Evolutionary conservation across 2,888 invertebrate species (phyloP).

Genomic region (Melipona bicolor): DNA sequence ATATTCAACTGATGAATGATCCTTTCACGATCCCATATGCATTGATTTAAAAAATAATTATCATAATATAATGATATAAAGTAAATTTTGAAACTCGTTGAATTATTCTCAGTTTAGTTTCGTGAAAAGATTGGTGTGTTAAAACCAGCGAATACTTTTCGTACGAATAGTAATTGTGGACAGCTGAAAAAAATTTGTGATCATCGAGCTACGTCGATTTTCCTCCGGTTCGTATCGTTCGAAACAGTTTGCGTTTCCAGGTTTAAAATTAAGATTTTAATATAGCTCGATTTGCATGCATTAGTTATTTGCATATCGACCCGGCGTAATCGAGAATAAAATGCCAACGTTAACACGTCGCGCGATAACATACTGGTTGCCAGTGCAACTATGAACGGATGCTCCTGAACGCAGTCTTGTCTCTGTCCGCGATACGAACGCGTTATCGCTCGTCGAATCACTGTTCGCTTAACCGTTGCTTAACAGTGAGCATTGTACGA

Average conservation of each 20-base stretch:
- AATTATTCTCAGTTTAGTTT: no score
- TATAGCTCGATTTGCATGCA: slow-evolving; percentile 9
- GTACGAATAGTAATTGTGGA: no score
- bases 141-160: no score
- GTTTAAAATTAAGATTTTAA: slow-evolving; percentile 20
- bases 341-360: slow-evolving; percentile 28
- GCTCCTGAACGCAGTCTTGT: slow-evolving; percentile 3
- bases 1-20: no score
- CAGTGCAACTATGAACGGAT: slow-evolving; percentile 11
- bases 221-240: background rate
- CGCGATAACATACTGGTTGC: slow-evolving; percentile 5
- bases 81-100: no score
- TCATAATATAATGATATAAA: no score
- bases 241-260: background rate
- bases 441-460: slow-evolving; percentile 29
- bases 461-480: slow-evolving; percentile 25
- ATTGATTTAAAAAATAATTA: no score
- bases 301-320: slow-evolving; percentile 32
- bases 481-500: background rate
- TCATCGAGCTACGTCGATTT: no score
- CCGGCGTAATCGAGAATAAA: slow-evolving; percentile 16
- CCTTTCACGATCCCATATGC: no score
- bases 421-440: slow-evolving; percentile 8
- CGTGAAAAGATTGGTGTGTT: no score
- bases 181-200: no score